These are phyloP conservation scores for Baryphthengus martii DNA, from an alignment of 2,113 vertebrate species.

Conservation along the genomic window DNA sequence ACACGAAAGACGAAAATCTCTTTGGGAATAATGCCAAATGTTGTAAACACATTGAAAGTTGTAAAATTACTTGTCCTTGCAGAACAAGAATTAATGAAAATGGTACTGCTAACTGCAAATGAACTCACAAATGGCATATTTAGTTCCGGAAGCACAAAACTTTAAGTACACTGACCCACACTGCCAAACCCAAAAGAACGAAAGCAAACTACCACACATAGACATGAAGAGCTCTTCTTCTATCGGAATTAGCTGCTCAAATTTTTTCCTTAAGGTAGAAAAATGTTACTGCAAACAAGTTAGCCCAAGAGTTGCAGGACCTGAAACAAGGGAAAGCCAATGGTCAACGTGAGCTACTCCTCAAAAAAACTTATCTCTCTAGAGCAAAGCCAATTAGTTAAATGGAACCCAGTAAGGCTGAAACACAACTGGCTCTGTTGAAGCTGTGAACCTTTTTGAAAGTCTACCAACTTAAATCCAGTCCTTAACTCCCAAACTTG, in stretches of 20 bases:
- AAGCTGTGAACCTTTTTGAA: background rate
- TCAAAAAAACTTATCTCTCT: background rate
- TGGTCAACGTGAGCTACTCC: background rate
- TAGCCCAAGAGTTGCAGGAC: background rate
- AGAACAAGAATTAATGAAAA: conserved; percentile 27
- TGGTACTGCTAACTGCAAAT: conserved; percentile 31
- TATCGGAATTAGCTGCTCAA: conserved; percentile 9
- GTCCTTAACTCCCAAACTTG: background rate
- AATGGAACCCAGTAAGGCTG: background rate
- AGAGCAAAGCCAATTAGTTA: conserved; percentile 15
- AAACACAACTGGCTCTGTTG: background rate
- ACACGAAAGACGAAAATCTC: conserved; percentile 33
- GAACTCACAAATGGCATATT: conserved; percentile 22
- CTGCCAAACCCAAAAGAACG: background rate
- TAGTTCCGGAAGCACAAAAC: conserved; percentile 5
- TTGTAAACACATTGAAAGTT: conserved; percentile 32
- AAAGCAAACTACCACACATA: background rate
- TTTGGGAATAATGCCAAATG: conserved; percentile 45
- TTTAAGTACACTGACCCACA: background rate
- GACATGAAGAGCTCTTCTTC: background rate
- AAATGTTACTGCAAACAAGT: conserved; percentile 18
- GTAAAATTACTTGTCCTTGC: conserved; percentile 50
- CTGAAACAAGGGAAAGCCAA: background rate
- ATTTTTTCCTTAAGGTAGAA: conserved; percentile 2
- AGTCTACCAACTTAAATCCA: background rate